Evolutionary conservation across 2,888 invertebrate genomes (phyloP), one percentile per base, ranked within the genome.

Genomic region (Masnerella sp.): DNA sequence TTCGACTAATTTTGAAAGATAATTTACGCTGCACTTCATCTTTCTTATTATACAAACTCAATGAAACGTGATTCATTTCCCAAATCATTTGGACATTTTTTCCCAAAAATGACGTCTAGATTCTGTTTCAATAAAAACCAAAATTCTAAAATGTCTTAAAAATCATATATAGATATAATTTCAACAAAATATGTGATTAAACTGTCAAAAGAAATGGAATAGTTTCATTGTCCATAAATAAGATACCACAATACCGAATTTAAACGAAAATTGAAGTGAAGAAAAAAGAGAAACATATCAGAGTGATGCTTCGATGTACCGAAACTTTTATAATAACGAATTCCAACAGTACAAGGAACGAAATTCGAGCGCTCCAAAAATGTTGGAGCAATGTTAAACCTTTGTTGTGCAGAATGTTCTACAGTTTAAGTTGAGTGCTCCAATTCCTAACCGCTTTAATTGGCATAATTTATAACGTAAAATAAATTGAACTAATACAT

Each of bases 311-410:
- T 11, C 40, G 34, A 49, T 56, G 38, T 42, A 49, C 49, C 18
- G 36, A 52, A 68, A 68, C 51, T 68, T 68, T 58, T 36, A 51
- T 36, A 51, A 58, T 59, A 68, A 68, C 68, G 43, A 59, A 68
- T 68, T 58, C 59, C 59, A 51, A 42, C 68, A 40, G 52, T 52
- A 68, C 52, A 45, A 52, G 52, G 59, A 43, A 34, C 47, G 15
- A 28, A 59, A 52, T 59, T 38, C 47, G 42, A 51, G n/a, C 45
- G 18, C 18, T 52, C 36, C 25, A 20, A 40, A 43, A 68, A 43
- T 52, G 59, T 52, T 68, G 51, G 14, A 30, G 51, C 58, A 15
- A 52, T 59, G 59, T 68, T 58, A 58, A 67, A 51, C 32, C 43
- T 58, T 38, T 58, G 56, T 67, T 34, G 34, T 20, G 15, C 14